These are phyloP conservation scores for Prolemur simus DNA, from an alignment of 2,113 vertebrate species.

Conservation along the genomic window DNA sequence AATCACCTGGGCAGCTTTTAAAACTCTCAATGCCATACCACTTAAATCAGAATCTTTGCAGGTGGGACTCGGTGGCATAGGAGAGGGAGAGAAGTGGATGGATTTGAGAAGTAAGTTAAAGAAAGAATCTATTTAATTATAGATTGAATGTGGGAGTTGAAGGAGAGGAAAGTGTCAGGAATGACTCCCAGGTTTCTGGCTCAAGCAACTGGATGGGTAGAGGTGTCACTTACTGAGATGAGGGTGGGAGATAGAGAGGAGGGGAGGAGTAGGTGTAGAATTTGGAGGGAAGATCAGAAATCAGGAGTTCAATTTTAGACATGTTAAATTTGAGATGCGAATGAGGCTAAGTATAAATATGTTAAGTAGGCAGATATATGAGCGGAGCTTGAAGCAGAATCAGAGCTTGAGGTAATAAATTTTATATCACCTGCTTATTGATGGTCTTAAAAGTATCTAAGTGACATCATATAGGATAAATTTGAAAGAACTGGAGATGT, in stretches of 20 bases:
- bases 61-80: conserved; percentile 30
- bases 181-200: conserved; percentile 69
- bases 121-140: conserved; percentile 69
- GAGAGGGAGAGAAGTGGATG: conserved; percentile 35
- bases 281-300: conserved; percentile 68
- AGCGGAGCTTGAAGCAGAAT: conserved; percentile 44
- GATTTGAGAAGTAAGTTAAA: conserved; percentile 60
- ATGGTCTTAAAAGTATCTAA: conserved; percentile 45
- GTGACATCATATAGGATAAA: background rate
- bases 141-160: conserved; percentile 68
- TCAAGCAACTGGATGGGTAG: conserved; percentile 56
- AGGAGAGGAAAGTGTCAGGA: conserved; percentile 61
- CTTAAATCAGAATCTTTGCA: conserved; percentile 26
- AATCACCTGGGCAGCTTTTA: background rate
- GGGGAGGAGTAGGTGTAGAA: conserved; percentile 58
- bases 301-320: conserved; percentile 68
- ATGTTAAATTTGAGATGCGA: conserved; percentile 67
- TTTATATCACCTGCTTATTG: conserved; percentile 36
- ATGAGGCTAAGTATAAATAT: conserved; percentile 69
- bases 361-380: conserved; percentile 62
- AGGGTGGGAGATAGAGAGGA: conserved; percentile 44
- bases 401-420: conserved; percentile 51
- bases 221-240: conserved; percentile 63
- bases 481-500: conserved; percentile 31
- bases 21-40: background rate